Base-by-base conservation (phyloP, 1,140 invertebrate species). In the Cotesia glomerata region DNA sequence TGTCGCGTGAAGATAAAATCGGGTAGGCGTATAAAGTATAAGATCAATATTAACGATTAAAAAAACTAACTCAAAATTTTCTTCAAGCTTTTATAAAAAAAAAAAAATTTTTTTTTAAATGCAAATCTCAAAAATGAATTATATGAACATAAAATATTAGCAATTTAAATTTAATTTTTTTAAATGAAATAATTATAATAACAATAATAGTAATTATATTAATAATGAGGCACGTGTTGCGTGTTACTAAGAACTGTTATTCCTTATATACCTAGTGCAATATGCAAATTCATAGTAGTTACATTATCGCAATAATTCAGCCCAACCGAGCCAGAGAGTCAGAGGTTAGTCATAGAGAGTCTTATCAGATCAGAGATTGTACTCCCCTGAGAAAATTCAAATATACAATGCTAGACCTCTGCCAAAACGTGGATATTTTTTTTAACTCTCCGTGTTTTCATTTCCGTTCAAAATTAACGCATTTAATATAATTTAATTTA, bases 201-300 rank as follows among this genome's bases (percentile, higher is more conserved):
- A 69, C 5, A 45, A 11, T 45, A 7, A 7, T 7, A 45, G 11
- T 45, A 45, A 45, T 45, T 9, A 45, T 45, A 45, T 9, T 45
- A 45, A 83, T 82, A 81, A 82, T 82, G 79, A 82, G 77, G 69
- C 74, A 79, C 77, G 77, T 78, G 76, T 83, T 81, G 81, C 82
- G 78, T 83, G 82, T 70, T 72, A 61, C 14, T 36, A 56, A 69
- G 65, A 69, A 59, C 56, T 52, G 58, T 58, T 51, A 64, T 14
- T 54, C 11, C 56, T 65, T 45, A 59, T 74, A 58, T 68, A 71
- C 39, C 35, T 72, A 52, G 54, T 71, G 58, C 58, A 71, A 68
- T 76, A 76, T 76, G 74, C 74, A 73, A 76, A 76, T 76, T 61
- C 64, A 65, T 71, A 39, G 35, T 35, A 73, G 61, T 54, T 34